These are phyloP conservation scores for Seira sanloemensis DNA, from an alignment of 2,888 invertebrate species.

Conservation along the genomic window DNA sequence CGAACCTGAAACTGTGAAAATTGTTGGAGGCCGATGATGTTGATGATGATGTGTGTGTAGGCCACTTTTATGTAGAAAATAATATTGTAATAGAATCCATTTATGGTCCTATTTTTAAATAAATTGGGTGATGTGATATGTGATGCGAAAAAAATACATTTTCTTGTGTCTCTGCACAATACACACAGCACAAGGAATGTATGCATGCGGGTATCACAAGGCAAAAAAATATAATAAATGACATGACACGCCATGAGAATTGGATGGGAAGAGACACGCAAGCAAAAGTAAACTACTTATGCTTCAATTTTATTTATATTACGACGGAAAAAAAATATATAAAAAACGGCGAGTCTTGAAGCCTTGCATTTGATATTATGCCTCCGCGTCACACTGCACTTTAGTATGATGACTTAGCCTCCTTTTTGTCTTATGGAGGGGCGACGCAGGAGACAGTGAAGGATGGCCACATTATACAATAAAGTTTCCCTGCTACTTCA, in stretches of 20 bases:
- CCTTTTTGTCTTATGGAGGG: neutral
- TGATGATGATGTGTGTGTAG: neutral
- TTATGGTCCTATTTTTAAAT: constrained; percentile 40
- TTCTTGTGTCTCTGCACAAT: constrained; percentile 7
- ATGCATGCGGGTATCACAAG: neutral
- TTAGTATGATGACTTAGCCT: neutral
- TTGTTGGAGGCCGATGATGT: neutral
- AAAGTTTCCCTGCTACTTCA: constrained; percentile 7
- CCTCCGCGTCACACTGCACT: neutral
- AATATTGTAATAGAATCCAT: constrained; percentile 38
- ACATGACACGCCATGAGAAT: constrained; percentile 7
- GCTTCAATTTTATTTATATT: constrained; percentile 8
- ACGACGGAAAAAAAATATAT: neutral
- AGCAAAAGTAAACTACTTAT: constrained; percentile 11
- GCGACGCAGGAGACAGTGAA: constrained; percentile 12
- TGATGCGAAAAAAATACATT: constrained; percentile 31
- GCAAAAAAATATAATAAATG: constrained; percentile 14
- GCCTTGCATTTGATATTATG: constrained; percentile 1
- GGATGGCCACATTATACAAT: constrained; percentile 16
- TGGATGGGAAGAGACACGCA: constrained; percentile 11
- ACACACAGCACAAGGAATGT: neutral
- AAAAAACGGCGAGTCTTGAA: neutral
- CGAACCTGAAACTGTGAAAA: neutral
- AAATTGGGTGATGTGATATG: constrained; percentile 54
- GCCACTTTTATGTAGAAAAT: constrained; percentile 2